These are phyloP conservation scores for Orycteropus afer DNA, from an alignment of 2,113 vertebrate genomes.

Conservation along the genomic window DNA sequence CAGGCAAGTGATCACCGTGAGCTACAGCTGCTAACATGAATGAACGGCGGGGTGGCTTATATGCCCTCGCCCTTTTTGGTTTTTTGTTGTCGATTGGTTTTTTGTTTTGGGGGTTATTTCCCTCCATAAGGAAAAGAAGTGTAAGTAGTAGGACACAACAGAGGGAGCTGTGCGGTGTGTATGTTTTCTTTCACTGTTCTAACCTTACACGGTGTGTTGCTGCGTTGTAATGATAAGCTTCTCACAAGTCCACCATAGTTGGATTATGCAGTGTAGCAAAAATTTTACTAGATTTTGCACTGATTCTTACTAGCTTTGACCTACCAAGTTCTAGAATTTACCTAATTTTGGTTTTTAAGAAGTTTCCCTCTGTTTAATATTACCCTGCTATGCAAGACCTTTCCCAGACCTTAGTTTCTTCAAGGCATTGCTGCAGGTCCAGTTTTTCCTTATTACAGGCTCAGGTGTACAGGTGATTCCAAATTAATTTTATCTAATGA, in stretches of 20 bases:
- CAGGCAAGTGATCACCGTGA: neutral
- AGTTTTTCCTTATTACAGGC: constrained; percentile 83
- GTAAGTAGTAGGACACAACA: neutral
- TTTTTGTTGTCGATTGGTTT: neutral
- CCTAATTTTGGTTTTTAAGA: constrained; percentile 66
- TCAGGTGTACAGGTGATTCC: constrained; percentile 87
- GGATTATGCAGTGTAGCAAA: constrained; percentile 69
- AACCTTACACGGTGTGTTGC: neutral
- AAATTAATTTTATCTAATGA: constrained; percentile 81
- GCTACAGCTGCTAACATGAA: rapidly evolving
- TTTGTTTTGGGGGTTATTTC: rapidly evolving
- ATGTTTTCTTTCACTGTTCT: neutral
- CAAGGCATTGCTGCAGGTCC: constrained; percentile 79
- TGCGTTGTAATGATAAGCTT: neutral
- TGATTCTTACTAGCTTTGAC: constrained; percentile 78
- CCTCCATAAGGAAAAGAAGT: neutral
- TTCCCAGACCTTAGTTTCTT: constrained; percentile 82
- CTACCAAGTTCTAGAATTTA: constrained; percentile 75
- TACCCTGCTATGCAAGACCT: constrained; percentile 88
- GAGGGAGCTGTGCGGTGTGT: neutral
- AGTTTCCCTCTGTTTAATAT: constrained; percentile 82
- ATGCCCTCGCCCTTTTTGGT: constrained; percentile 3
- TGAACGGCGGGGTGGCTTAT: neutral
- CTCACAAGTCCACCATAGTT: constrained; percentile 34
- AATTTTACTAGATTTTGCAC: constrained; percentile 82